These are phyloP conservation scores for Dipodomys merriami DNA, from an alignment of 2,113 vertebrate species.

Conservation along the genomic window DNA sequence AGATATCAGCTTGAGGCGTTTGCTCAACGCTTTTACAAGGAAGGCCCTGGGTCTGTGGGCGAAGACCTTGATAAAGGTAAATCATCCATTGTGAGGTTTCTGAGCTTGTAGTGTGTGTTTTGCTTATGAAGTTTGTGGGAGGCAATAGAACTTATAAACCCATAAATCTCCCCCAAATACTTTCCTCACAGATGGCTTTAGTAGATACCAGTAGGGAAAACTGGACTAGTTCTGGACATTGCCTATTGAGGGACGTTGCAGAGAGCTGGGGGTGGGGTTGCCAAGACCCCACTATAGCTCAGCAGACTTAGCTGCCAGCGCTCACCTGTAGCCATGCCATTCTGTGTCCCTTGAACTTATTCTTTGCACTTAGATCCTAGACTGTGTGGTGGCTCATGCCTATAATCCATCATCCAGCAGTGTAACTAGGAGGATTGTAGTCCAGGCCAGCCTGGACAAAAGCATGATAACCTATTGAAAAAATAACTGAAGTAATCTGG, in stretches of 20 bases:
- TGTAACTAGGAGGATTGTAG: no score
- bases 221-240: background rate
- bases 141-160: background rate
- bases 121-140: background rate
- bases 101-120: background rate
- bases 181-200: background rate
- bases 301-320: no score
- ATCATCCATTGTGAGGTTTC: accelerated
- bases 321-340: no score
- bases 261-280: background rate
- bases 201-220: background rate
- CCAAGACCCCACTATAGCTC: no score
- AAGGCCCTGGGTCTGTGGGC: conserved; percentile 94
- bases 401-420: no score
- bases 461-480: no score
- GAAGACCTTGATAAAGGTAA: conserved; percentile 94
- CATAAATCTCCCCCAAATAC: background rate
- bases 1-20: conserved; percentile 87
- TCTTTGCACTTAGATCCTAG: background rate
- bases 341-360: no score
- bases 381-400: no score
- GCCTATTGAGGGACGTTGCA: background rate
- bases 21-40: conserved; percentile 86
- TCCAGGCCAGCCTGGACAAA: no score
- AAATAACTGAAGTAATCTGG: no score